Evolutionary conservation across 2,888 invertebrate genomes (phyloP).

Genomic region (Heliconius aoede): DNA sequence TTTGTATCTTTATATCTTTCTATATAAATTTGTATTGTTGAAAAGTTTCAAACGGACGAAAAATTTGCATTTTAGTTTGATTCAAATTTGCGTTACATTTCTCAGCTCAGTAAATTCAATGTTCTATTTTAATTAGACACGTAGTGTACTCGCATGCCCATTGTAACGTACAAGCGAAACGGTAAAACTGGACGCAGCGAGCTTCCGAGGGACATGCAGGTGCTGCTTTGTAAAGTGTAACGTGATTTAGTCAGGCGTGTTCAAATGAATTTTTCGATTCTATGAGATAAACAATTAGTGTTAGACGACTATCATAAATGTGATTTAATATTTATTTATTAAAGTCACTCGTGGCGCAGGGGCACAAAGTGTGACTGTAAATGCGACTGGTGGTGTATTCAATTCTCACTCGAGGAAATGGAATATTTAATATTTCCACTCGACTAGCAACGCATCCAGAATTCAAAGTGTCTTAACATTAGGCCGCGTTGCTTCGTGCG

Average conservation of each 20-base stretch:
- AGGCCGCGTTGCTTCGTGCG: background rate
- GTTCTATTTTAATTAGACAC: conserved; percentile 3
- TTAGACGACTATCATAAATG: background rate
- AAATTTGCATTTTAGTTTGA: background rate
- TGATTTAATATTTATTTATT: background rate
- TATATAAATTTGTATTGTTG: background rate
- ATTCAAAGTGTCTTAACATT: background rate
- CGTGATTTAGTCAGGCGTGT: background rate
- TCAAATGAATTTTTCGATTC: background rate
- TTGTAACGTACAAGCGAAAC: conserved; percentile 4
- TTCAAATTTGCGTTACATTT: background rate
- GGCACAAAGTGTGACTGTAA: too few relatives aligned
- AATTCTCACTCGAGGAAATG: too few relatives aligned
- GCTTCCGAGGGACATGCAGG: background rate
- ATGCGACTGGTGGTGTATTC: too few relatives aligned
- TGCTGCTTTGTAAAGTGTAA: background rate
- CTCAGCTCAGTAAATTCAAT: conserved; percentile 7
- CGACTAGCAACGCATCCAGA: too few relatives aligned
- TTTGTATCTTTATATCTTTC: background rate
- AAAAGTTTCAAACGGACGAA: background rate
- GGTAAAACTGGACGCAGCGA: background rate
- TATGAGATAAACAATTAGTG: background rate
- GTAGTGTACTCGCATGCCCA: conserved; percentile 10
- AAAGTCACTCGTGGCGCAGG: too few relatives aligned
- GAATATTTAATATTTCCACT: too few relatives aligned